A percentile compares a stretch with the other conserved stretches of the same genome.
Evolutionary conservation across 1,140 invertebrate genomes (phyloP).

Genomic region (Lethrus apterus): DNA sequence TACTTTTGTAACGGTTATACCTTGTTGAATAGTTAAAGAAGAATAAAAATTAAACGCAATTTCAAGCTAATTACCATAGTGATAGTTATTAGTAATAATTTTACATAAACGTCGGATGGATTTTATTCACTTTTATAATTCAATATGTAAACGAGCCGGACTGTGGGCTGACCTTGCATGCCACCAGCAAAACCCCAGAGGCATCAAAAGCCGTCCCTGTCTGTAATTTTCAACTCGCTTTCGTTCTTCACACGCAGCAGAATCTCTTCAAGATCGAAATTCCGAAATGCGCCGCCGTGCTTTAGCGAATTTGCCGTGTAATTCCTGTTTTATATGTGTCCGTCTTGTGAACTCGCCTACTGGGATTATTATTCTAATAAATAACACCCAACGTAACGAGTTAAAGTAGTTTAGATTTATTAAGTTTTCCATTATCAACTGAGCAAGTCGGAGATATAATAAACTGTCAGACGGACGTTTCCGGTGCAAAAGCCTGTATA

Average conservation of each 20-base stretch:
- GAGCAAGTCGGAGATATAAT: slow-evolving; percentile 12
- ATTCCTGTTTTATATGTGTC: background rate
- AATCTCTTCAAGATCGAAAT: slow-evolving; percentile 1
- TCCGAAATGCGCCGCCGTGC: background rate
- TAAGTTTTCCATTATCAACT: slow-evolving; percentile 13
- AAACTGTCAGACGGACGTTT: slow-evolving; percentile 13
- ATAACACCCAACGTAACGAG: slow-evolving; percentile 7
- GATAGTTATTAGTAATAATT: too few relatives aligned
- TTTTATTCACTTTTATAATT: too few relatives aligned
- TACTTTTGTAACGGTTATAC: too few relatives aligned
- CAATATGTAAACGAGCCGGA: too few relatives aligned
- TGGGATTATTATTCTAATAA: slow-evolving; percentile 9
- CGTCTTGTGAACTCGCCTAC: slow-evolving; percentile 8
- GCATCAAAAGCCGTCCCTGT: background rate
- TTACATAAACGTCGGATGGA: too few relatives aligned
- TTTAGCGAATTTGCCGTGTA: background rate
- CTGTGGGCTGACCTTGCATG: slow-evolving; percentile 8
- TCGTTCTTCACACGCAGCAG: slow-evolving; percentile 6
- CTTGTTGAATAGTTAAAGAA: too few relatives aligned
- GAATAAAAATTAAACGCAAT: too few relatives aligned
- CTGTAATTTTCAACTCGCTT: slow-evolving; percentile 10
- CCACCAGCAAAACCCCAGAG: slow-evolving; percentile 6
- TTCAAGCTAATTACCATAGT: too few relatives aligned
- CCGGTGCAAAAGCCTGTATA: slow-evolving; percentile 9
- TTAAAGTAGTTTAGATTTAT: slow-evolving; percentile 15